Conservation (phyloP, 2,888 invertebrate species). For the Eutolmus rufibarbis region DNA sequence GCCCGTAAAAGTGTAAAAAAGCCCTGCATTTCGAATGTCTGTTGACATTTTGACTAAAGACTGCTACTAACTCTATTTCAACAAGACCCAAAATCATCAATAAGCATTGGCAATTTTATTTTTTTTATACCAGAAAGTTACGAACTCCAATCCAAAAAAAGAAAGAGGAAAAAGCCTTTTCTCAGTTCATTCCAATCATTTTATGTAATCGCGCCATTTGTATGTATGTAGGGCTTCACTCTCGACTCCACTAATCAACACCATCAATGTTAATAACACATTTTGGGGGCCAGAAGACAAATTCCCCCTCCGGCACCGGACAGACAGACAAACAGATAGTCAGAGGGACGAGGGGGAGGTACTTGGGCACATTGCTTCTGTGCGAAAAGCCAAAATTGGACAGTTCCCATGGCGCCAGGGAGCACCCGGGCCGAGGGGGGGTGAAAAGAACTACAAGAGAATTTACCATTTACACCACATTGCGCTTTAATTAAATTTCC, state of each 20-base stretch:
- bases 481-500: slow-evolving; percentile 44
- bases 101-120: too few species aligned
- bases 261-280: slow-evolving; percentile 18
- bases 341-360: neutral
- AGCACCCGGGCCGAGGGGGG: neutral
- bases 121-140: neutral
- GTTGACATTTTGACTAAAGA: too few species aligned
- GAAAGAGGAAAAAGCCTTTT: neutral
- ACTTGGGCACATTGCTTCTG: neutral
- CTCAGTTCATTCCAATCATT: neutral
- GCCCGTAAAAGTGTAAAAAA: too few species aligned
- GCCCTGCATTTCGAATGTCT: too few species aligned
- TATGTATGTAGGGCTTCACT: neutral
- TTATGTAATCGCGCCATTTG: neutral
- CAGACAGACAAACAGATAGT: neutral
- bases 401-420: neutral
- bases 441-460: slow-evolving; percentile 9
- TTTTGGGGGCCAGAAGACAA: slow-evolving; percentile 11
- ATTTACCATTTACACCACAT: slow-evolving; percentile 36
- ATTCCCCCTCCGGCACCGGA: neutral
- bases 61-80: too few species aligned
- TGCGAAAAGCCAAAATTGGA: slow-evolving; percentile 23
- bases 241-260: slow-evolving; percentile 7
- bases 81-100: too few species aligned
- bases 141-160: neutral